Percentiles rank a stretch among this genome's conserved stretches.
Conservation (phyloP, 2,113 vertebrate genomes). For the Eulacestoma nigropectus region DNA sequence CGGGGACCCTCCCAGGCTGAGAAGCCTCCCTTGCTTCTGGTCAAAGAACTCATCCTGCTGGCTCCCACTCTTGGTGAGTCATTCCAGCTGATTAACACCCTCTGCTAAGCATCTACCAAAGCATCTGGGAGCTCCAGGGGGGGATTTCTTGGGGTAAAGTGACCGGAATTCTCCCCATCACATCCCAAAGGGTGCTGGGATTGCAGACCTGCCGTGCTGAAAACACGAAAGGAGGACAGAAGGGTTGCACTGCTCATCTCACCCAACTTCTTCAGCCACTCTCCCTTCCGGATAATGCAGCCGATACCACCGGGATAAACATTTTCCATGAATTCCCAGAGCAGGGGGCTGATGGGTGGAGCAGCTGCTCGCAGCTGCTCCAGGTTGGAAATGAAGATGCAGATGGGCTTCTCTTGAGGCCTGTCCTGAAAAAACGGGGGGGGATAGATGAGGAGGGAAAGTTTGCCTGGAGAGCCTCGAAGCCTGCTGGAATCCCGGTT, state of each 20-base stretch:
- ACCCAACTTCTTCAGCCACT: conserved; percentile 85
- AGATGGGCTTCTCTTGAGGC: conserved; percentile 87
- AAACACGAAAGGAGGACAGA: background rate
- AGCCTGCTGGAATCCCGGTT: background rate
- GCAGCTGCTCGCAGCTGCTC: conserved; percentile 79
- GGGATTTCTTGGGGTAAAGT: background rate
- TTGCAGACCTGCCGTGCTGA: background rate
- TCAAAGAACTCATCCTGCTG: background rate
- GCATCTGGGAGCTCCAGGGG: background rate
- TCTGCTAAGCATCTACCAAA: background rate
- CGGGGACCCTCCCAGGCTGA: background rate
- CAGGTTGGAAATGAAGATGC: conserved; percentile 86
- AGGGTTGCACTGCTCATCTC: background rate
- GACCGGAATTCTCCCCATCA: background rate
- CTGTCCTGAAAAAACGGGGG: conserved; percentile 71
- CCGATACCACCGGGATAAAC: conserved; percentile 89
- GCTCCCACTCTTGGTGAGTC: background rate
- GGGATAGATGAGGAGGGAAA: background rate
- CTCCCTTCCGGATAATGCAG: conserved; percentile 86
- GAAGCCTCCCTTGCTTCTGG: background rate
- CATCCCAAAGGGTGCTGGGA: background rate
- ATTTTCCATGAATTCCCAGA: conserved; percentile 88
- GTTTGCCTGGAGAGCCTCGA: rapidly evolving
- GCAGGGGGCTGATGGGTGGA: conserved; percentile 84
- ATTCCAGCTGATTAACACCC: background rate